These are phyloP conservation scores for Oriolus oriolus DNA, from an alignment of 2,113 vertebrate genomes.

Conservation along the genomic window DNA sequence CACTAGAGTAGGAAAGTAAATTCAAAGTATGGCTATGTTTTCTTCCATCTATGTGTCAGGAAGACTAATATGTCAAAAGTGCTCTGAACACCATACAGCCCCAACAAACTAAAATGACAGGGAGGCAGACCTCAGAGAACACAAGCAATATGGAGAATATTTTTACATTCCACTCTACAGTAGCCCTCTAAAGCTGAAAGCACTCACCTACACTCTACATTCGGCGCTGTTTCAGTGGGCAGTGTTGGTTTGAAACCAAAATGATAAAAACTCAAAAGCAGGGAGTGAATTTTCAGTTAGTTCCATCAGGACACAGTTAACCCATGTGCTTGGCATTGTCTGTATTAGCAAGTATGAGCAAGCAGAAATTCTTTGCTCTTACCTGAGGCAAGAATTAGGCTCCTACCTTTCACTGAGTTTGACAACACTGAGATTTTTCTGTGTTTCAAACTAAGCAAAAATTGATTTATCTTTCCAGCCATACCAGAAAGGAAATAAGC, in stretches of 20 bases:
- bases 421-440: neutral
- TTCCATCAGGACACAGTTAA: neutral
- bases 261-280: neutral
- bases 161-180: neutral
- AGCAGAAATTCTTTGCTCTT: neutral
- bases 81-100: neutral
- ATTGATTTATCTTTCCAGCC: neutral
- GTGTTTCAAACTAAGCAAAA: neutral
- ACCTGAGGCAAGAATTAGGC: neutral
- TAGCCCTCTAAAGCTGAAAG: neutral
- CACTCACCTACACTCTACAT: neutral
- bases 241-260: neutral
- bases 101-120: neutral
- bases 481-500: neutral
- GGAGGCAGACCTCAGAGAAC: neutral
- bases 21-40: neutral
- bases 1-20: neutral
- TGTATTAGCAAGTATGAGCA: fast-evolving
- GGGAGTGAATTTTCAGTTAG: neutral
- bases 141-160: neutral
- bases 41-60: neutral
- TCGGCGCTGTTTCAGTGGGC: neutral
- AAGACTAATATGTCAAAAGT: neutral
- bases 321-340: neutral
- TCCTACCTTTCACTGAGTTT: neutral